Percentiles rank a stretch among this genome's conserved stretches.
These are phyloP conservation scores for Halcyon senegalensis DNA, from an alignment of 2,113 vertebrate species.

Conservation along the genomic window DNA sequence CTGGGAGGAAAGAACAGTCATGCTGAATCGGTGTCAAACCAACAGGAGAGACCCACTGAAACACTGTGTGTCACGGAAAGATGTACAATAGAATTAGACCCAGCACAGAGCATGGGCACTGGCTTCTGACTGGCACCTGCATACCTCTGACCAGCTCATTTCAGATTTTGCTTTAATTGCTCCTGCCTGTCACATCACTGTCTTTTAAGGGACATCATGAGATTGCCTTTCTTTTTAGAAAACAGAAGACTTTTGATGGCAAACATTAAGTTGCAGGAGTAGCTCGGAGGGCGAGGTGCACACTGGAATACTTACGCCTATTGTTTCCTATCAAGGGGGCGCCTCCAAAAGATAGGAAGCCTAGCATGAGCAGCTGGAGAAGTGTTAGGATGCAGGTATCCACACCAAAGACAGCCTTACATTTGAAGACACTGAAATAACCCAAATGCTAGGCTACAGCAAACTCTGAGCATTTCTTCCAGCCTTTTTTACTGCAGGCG, in stretches of 20 bases:
- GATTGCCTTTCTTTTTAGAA: neutral
- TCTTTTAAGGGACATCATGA: neutral
- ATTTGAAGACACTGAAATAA: neutral
- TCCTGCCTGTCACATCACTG: neutral
- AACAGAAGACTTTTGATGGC: neutral
- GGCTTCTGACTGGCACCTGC: neutral
- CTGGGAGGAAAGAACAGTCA: conserved; percentile 69
- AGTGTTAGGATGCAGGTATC: neutral
- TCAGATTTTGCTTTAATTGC: neutral
- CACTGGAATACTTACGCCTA: neutral
- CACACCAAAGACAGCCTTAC: neutral
- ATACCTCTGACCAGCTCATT: neutral
- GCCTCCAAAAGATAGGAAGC: neutral
- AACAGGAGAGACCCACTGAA: neutral
- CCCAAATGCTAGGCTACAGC: neutral
- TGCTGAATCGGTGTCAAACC: neutral
- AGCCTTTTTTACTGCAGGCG: neutral
- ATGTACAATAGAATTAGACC: neutral
- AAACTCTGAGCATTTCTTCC: neutral
- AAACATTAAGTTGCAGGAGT: neutral
- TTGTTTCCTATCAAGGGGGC: neutral
- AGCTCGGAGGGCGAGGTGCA: neutral
- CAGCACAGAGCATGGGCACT: neutral
- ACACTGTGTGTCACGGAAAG: neutral
- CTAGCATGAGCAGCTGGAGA: neutral